Conservation (phyloP, 2,888 invertebrate species). For the Drosophila kambysellisi region DNA sequence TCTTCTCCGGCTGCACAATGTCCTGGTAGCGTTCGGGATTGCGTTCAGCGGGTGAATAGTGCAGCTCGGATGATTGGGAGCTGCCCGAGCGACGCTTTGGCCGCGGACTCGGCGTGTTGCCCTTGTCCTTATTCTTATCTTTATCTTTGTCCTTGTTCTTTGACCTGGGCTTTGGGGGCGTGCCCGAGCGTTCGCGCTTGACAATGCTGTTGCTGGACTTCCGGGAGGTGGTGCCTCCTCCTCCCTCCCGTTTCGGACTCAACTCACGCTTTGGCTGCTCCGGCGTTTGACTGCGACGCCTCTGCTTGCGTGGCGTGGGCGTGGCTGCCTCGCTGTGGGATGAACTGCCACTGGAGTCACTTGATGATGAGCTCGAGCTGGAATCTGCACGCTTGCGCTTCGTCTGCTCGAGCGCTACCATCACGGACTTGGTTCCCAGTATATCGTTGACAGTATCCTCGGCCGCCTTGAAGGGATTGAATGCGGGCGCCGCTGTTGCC, state of each 20-base stretch:
- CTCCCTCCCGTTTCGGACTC: constrained; percentile 43
- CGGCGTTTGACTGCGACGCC: constrained; percentile 53
- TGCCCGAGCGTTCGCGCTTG: constrained; percentile 45
- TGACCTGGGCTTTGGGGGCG: constrained; percentile 55
- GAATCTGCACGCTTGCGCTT: constrained; percentile 56
- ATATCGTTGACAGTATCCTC: constrained; percentile 72
- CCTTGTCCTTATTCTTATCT: constrained; percentile 43
- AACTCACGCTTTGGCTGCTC: constrained; percentile 43
- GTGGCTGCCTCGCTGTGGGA: constrained; percentile 51
- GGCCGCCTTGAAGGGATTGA: constrained; percentile 77
- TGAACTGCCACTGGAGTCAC: constrained; percentile 44
- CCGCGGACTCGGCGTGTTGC: constrained; percentile 54
- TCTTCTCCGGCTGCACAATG: constrained; percentile 77
- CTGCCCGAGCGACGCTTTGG: constrained; percentile 53
- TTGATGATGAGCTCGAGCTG: constrained; percentile 57
- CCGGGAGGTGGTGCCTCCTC: background rate
- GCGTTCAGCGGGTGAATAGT: constrained; percentile 89
- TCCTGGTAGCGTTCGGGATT: constrained; percentile 90
- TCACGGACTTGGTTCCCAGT: constrained; percentile 67
- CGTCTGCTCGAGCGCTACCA: constrained; percentile 65
- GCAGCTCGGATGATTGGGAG: constrained; percentile 85
- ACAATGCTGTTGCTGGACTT: constrained; percentile 29
- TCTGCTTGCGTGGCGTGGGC: constrained; percentile 53
- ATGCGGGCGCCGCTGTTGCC: constrained; percentile 44
- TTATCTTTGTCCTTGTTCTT: constrained; percentile 39